Base-by-base conservation (phyloP, 1,140 invertebrate genomes). In the Meloidogyne chitwoodi region DNA sequence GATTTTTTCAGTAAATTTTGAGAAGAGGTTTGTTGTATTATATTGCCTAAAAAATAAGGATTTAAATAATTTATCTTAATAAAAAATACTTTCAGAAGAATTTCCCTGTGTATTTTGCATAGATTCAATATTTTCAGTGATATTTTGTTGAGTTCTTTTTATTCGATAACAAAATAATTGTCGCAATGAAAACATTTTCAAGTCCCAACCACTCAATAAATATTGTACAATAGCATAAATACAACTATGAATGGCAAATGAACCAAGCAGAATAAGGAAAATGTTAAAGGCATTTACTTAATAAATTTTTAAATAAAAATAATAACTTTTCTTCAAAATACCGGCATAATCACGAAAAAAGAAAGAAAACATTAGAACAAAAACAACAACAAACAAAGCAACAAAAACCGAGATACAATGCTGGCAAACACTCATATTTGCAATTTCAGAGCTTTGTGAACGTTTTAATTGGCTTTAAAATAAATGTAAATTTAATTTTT, bases 331-430 rank as follows among this genome's bases (percentile, higher is more conserved):
- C 16, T 16, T 61, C 4, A 44, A 73, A 29, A 31, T 11, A 84
- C 84, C 82, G 27, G 84, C 77, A 72, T 85, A 74, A 65, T 67
- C 19, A 22, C 84, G 74, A 64, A 84, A 85, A 74, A 84, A 85
- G 65, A 80, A 85, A 10, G 81, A 71, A 27, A 86, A 70, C 56
- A 85, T 70, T 19, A 85, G 74, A 16, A 85, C 74, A 22, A 68
- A 74, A 56, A 83, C 81, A 19, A 86, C 69, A 19, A 87, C 22
- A 19, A 73, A 56, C 29, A 85, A 74, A 69, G 78, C 68, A 5
- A 77, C 19, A 14, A 66, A 38, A 48, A 84, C 77, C 16, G 69
- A 77, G 24, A 79, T 27, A n/a, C 74, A 66, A 68, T 82, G 79
- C 10, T 41, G 62, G 38, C 48, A 80, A 19, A 24, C 66, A 75